A percentile compares a stretch with the other conserved stretches of the same genome.
Evolutionary conservation across 1,140 invertebrate genomes (phyloP).

Genomic region (Bemisia tabaci): DNA sequence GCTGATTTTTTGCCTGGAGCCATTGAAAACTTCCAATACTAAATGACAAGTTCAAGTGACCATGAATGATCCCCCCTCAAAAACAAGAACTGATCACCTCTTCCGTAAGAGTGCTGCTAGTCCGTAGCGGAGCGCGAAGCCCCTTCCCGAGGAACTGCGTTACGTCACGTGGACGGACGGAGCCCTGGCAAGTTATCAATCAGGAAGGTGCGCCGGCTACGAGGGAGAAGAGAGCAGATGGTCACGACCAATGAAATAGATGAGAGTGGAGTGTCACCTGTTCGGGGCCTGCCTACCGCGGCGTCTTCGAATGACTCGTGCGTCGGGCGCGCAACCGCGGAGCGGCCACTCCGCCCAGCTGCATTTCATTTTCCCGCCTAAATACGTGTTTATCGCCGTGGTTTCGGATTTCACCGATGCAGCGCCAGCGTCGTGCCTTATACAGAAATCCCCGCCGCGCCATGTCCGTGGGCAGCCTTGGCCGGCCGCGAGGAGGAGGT

Average conservation of each 20-base stretch:
- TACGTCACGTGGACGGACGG: not conserved
- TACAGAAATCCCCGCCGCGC: not conserved
- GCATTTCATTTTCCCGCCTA: not conserved
- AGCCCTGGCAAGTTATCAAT: not conserved
- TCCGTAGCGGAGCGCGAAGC: not conserved
- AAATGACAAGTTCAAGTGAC: too few species aligned
- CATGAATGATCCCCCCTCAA: too few species aligned
- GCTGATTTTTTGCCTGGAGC: not conserved
- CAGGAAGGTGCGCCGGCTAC: not conserved
- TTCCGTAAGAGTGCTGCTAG: not conserved
- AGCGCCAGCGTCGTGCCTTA: not conserved
- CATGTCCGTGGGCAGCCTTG: not conserved
- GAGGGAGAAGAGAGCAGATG: not conserved
- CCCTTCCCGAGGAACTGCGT: too few species aligned
- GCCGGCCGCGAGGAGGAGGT: not conserved
- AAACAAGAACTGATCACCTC: too few species aligned
- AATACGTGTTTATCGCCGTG: not conserved
- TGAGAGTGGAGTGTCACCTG: not conserved
- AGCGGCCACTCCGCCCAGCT: not conserved
- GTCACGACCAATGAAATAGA: not conserved
- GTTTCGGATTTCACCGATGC: not conserved
- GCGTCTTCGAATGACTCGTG: not conserved
- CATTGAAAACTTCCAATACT: not conserved
- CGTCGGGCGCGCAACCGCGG: not conserved
- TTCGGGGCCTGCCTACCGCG: not conserved